phyloP scores from a whole-genome alignment of 2,113 vertebrate genomes.

The Antechinus stuartii region DNA sequence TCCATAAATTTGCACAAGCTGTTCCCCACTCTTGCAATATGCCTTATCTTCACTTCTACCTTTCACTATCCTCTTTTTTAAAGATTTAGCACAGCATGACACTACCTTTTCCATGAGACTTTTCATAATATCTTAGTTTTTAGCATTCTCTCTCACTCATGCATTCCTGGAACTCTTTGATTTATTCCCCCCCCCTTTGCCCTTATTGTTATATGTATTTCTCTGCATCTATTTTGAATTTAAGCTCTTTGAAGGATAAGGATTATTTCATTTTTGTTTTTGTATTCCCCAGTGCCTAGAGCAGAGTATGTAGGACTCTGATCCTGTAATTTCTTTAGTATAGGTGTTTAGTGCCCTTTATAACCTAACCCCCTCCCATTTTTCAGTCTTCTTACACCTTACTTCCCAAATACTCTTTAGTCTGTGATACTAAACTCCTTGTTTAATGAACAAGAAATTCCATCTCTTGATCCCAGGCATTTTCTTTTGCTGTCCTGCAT shows the following conservation, averaged over 20 bases:
- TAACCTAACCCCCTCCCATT: too few relatives aligned
- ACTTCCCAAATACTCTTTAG: too few relatives aligned
- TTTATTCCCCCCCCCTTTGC: background rate
- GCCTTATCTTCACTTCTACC: background rate
- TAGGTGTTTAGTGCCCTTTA: background rate
- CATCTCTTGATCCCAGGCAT: too few relatives aligned
- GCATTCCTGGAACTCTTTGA: background rate
- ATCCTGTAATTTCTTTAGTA: background rate
- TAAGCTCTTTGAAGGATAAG: background rate
- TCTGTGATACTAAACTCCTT: too few relatives aligned
- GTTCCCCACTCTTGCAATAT: background rate
- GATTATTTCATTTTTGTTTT: background rate
- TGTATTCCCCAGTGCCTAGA: background rate
- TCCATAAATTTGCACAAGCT: too few relatives aligned
- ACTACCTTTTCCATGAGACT: background rate
- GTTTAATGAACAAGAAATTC: too few relatives aligned
- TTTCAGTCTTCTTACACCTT: too few relatives aligned
- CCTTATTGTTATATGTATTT: background rate
- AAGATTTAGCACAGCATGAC: background rate
- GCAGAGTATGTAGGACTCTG: background rate
- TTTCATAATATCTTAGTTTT: background rate
- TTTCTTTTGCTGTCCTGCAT: too few relatives aligned
- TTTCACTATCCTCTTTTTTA: background rate
- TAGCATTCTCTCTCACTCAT: background rate
- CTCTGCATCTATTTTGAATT: background rate